Conservation (phyloP, 2,797 vertebrate species). For the Erithacus rubecula region DNA sequence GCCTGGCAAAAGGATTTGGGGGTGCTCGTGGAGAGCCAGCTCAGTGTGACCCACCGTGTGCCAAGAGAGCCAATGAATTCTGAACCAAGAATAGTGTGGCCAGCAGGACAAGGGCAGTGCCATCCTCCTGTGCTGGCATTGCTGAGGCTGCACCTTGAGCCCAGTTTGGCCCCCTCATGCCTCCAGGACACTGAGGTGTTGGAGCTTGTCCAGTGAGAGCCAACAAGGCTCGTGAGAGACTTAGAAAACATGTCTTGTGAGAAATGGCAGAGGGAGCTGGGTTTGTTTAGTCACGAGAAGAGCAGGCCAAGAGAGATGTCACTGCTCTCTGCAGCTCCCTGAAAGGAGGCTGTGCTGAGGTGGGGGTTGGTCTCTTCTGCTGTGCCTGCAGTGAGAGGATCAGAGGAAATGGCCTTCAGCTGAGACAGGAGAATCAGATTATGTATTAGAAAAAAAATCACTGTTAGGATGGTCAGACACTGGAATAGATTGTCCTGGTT, state of each 20-base stretch:
- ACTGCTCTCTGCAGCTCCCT: not conserved
- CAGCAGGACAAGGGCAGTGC: too few species aligned
- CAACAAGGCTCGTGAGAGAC: not conserved
- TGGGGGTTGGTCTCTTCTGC: fast-evolving
- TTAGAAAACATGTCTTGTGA: not conserved
- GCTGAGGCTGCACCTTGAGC: not conserved
- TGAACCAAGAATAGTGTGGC: not conserved
- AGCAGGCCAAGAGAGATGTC: not conserved
- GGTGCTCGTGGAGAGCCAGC: fast-evolving
- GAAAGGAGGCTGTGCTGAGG: not conserved
- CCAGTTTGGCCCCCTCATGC: not conserved
- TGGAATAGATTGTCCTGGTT: not conserved
- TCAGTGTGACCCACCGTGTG: not conserved
- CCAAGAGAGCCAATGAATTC: not conserved
- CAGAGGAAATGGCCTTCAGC: not conserved
- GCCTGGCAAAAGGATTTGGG: fast-evolving
- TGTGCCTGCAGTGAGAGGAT: not conserved
- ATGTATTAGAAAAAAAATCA: not conserved
- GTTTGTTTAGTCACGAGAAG: fast-evolving
- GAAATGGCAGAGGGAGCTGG: not conserved
- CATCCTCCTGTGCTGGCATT: not conserved
- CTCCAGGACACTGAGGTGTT: not conserved
- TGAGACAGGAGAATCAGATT: not conserved
- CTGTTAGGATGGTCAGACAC: not conserved
- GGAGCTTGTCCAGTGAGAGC: not conserved